phyloP scores from a whole-genome alignment of 2,113 vertebrate genomes.

The Scopus umbretta region DNA sequence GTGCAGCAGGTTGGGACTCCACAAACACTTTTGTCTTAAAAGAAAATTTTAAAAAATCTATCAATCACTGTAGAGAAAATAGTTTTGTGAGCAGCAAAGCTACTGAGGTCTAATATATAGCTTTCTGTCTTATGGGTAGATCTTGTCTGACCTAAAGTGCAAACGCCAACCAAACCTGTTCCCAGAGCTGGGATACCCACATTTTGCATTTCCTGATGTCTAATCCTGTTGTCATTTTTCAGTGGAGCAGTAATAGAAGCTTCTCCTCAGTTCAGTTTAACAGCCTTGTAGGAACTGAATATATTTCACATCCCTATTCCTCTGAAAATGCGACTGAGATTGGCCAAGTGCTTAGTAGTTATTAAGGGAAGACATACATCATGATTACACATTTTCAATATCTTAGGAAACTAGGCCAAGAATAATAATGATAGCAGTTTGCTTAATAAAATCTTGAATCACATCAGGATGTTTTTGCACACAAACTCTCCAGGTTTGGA shows the following conservation, averaged over 20 bases:
- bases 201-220: neutral
- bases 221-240: neutral
- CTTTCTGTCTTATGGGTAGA: neutral
- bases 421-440: neutral
- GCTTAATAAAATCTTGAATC: neutral
- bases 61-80: neutral
- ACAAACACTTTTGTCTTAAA: neutral
- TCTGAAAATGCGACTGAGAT: neutral
- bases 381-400: neutral
- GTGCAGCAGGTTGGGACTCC: neutral
- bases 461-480: neutral
- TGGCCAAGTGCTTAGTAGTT: neutral
- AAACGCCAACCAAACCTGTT: neutral
- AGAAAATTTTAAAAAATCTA: neutral
- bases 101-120: neutral
- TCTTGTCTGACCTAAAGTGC: neutral
- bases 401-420: neutral
- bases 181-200: neutral
- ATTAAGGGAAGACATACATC: neutral
- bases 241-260: neutral
- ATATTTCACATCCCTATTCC: neutral
- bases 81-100: neutral
- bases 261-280: neutral
- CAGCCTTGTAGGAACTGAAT: neutral
- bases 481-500: neutral